These are phyloP conservation scores for Tipula unca DNA, from an alignment of 2,888 invertebrate genomes.

Conservation along the genomic window DNA sequence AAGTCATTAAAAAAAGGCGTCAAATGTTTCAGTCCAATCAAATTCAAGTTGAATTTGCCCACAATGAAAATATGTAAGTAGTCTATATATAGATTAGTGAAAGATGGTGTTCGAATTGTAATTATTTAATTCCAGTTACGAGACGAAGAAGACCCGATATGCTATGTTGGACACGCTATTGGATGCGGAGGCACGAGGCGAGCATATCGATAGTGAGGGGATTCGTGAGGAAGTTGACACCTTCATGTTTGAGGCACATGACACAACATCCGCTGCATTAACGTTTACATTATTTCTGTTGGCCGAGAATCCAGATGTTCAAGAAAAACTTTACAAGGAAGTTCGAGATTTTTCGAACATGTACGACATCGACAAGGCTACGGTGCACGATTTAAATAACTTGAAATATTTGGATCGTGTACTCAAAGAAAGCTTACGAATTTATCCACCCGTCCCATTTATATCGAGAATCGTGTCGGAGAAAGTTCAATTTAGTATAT, in stretches of 20 bases:
- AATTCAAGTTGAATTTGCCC: constrained; percentile 27
- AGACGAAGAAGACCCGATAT: constrained; percentile 36
- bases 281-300: constrained; percentile 45
- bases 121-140: constrained; percentile 16
- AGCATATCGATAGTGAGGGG: constrained; percentile 44
- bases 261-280: constrained; percentile 50
- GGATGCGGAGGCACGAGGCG: constrained; percentile 42
- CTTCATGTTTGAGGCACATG: constrained; percentile 57
- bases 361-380: constrained; percentile 31
- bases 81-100: too few relatives aligned
- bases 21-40: constrained; percentile 28
- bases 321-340: constrained; percentile 44
- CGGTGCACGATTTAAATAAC: constrained; percentile 34
- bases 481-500: constrained; percentile 31
- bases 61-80: constrained; percentile 26
- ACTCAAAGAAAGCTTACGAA: constrained; percentile 47
- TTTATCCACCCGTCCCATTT: constrained; percentile 48
- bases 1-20: constrained; percentile 41
- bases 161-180: constrained; percentile 51
- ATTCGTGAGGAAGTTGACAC: constrained; percentile 56
- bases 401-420: constrained; percentile 46
- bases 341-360: constrained; percentile 37
- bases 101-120: not conserved
- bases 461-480: constrained; percentile 37
- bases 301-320: constrained; percentile 44